phyloP scores from a whole-genome alignment of 2,797 vertebrate genomes.

The Urophycis tenuis region DNA sequence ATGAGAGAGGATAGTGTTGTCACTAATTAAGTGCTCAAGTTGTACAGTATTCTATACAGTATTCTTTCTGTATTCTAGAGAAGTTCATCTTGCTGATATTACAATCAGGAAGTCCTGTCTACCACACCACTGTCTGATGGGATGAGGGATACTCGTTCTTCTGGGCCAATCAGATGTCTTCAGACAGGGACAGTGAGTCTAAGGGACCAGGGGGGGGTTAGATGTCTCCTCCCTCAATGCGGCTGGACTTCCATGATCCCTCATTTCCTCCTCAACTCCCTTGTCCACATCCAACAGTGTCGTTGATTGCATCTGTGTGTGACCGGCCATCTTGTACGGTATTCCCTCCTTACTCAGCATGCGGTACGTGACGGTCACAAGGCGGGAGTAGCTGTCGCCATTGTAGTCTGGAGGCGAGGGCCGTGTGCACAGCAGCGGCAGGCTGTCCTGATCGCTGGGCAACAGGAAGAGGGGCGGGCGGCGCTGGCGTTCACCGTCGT shows the following conservation, averaged over 20 bases:
- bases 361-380: conserved; percentile 67
- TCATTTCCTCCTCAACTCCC: not conserved
- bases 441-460: conserved; percentile 54
- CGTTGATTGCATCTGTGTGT: not conserved
- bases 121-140: not conserved
- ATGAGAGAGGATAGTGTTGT: not conserved
- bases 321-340: conserved; percentile 44
- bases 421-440: conserved; percentile 67
- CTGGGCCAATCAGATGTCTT: not conserved
- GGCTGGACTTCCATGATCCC: not conserved
- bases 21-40: not conserved
- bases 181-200: not conserved
- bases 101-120: not conserved
- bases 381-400: conserved; percentile 67
- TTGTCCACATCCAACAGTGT: not conserved
- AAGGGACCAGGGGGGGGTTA: conserved; percentile 13
- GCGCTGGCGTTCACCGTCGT: conserved; percentile 74
- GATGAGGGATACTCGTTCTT: not conserved
- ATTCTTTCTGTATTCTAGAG: too few relatives aligned
- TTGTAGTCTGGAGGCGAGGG: conserved; percentile 52
- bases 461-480: conserved; percentile 71
- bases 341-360: conserved; percentile 61
- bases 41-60: not conserved
- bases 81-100: not conserved
- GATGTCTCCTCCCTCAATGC: conserved; percentile 19